Percentiles rank a stretch among this genome's conserved stretches.
phyloP scores from a whole-genome alignment of 2,888 invertebrate species.

The Unio delphinus region DNA sequence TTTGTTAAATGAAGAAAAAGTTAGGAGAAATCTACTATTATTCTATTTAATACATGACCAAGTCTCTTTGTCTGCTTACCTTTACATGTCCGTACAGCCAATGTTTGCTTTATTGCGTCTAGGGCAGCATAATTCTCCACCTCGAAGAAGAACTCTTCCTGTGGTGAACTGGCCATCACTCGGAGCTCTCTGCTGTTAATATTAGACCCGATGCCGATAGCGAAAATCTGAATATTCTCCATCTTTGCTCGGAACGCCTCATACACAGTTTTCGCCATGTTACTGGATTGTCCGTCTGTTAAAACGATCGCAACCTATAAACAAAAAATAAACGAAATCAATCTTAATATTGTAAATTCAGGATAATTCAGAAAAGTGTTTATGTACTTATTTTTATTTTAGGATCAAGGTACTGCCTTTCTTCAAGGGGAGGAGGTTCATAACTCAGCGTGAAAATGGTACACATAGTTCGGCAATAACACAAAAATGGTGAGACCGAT shows the following conservation, averaged over 20 bases:
- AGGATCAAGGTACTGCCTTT: too few species aligned
- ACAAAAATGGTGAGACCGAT: too few species aligned
- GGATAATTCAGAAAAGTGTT: too few species aligned
- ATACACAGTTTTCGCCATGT: conserved; percentile 43
- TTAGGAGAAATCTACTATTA: not conserved
- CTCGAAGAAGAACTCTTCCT: conserved; percentile 44
- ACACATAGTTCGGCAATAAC: too few species aligned
- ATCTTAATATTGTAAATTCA: too few species aligned
- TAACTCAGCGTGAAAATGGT: too few species aligned
- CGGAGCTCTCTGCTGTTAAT: conserved; percentile 52
- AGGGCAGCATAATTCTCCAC: conserved; percentile 51
- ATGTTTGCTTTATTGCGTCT: conserved; percentile 48
- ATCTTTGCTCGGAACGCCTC: conserved; percentile 50
- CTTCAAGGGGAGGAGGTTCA: too few species aligned
- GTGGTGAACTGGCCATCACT: conserved; percentile 51
- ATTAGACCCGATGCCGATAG: conserved; percentile 54
- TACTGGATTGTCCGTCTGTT: conserved; percentile 57
- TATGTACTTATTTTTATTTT: too few species aligned
- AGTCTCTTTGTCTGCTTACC: conserved; percentile 18
- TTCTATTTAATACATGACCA: not conserved
- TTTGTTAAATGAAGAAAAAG: too few species aligned
- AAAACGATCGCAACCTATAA: conserved; percentile 50
- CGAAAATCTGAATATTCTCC: conserved; percentile 50
- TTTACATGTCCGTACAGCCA: conserved; percentile 56
- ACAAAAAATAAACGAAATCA: too few species aligned